Percentiles rank a stretch among this genome's conserved stretches.
phyloP scores from a whole-genome alignment of 37 sponge, comb jelly and placozoan genomes.

The Corticium candelabrum region DNA sequence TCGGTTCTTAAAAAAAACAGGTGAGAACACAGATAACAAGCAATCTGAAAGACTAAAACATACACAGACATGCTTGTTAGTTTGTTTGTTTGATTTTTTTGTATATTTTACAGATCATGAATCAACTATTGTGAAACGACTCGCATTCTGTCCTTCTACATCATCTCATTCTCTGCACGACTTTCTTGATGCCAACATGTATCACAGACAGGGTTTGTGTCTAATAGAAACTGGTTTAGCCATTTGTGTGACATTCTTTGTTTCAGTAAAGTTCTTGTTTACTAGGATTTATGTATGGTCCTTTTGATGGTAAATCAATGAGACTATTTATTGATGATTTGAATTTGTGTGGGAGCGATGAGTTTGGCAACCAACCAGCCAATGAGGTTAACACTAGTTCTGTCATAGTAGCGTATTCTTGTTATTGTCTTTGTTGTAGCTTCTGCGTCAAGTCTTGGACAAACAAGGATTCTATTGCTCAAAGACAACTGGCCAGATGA shows the following conservation, averaged over 20 bases:
- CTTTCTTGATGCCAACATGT: slow-evolving; percentile 61
- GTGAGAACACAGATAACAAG: background rate
- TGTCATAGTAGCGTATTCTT: no score
- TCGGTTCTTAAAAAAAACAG: background rate
- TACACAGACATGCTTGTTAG: no score
- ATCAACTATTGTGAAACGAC: slow-evolving; percentile 18
- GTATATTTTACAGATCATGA: background rate
- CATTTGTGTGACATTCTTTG: background rate
- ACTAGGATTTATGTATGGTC: slow-evolving; percentile 70
- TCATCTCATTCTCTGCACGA: slow-evolving; percentile 22
- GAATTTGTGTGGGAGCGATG: slow-evolving; percentile 35
- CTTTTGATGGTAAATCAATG: slow-evolving; percentile 46
- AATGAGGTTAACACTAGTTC: background rate
- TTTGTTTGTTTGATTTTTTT: background rate
- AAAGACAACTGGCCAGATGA: slow-evolving; percentile 48
- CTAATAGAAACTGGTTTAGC: background rate
- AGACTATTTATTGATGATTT: slow-evolving; percentile 73
- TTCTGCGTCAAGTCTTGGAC: slow-evolving; percentile 69
- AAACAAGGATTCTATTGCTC: slow-evolving; percentile 54
- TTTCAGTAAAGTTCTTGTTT: background rate
- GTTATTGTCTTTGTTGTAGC: slow-evolving; percentile 23
- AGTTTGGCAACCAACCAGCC: background rate
- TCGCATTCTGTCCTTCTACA: slow-evolving; percentile 35
- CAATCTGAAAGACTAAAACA: no score
- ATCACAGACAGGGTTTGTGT: slow-evolving; percentile 66